Conservation (phyloP, 2,888 invertebrate species). For the Stramonita haemastoma region DNA sequence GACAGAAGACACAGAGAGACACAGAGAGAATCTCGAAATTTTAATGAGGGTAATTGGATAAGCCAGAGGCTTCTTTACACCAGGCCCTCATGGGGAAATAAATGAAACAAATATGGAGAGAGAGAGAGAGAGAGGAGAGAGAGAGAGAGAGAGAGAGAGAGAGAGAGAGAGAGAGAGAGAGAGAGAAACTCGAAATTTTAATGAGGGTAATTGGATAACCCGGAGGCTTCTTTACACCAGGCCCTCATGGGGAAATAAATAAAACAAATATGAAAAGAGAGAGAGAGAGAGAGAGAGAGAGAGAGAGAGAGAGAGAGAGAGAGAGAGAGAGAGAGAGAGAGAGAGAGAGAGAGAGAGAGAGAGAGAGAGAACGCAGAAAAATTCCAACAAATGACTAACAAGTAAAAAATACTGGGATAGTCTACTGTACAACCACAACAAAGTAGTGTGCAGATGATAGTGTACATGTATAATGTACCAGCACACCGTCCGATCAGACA, state of each 20-base stretch:
- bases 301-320: conserved; percentile 14
- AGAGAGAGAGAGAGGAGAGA: not conserved
- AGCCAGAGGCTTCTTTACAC: too few relatives aligned
- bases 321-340: conserved; percentile 13
- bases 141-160: not conserved
- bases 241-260: too few relatives aligned
- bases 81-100: not conserved
- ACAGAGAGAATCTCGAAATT: not conserved
- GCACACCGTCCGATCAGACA: too few relatives aligned
- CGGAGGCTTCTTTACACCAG: too few relatives aligned
- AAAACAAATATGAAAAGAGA: not conserved
- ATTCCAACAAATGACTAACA: too few relatives aligned
- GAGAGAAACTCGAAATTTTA: too few relatives aligned
- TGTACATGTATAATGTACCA: too few relatives aligned
- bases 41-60: too few relatives aligned
- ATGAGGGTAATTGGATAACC: too few relatives aligned
- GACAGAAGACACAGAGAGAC: not conserved
- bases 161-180: not conserved
- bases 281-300: conserved; percentile 17
- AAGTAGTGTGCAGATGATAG: too few relatives aligned
- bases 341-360: conserved; percentile 13
- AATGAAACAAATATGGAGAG: not conserved
- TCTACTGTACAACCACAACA: too few relatives aligned
- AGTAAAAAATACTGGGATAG: too few relatives aligned
- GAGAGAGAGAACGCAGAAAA: not conserved